phyloP scores from a whole-genome alignment of 2,888 invertebrate genomes.

The Archaeoteleia sp. region DNA sequence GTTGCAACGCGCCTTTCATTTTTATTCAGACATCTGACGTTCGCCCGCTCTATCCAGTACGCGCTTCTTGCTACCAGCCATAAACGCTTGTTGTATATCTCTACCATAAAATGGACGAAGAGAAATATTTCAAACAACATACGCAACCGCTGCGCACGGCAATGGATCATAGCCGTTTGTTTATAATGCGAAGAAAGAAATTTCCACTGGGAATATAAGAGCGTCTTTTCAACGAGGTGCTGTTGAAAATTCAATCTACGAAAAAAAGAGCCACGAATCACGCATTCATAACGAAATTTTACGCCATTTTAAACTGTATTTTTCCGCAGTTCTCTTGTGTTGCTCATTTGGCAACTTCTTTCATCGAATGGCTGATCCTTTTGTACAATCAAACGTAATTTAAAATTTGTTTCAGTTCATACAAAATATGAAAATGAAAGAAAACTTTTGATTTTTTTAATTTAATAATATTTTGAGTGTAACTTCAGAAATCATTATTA shows the following conservation, averaged over 20 bases:
- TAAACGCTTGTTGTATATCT: conserved; percentile 7
- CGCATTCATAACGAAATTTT: conserved; percentile 43
- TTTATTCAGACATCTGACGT: conserved; percentile 5
- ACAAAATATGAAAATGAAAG: too few species aligned
- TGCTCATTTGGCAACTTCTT: too few species aligned
- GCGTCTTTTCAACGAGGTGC: conserved; percentile 15
- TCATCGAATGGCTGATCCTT: too few species aligned
- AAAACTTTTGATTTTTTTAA: too few species aligned
- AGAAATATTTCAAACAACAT: conserved; percentile 27
- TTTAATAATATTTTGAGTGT: too few species aligned
- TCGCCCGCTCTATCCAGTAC: not conserved
- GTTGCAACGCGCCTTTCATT: not conserved
- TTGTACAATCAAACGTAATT: too few species aligned
- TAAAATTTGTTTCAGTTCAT: too few species aligned
- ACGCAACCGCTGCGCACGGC: not conserved
- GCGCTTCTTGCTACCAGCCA: not conserved
- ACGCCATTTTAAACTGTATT: conserved; percentile 35
- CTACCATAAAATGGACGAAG: conserved; percentile 21
- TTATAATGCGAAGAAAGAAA: conserved; percentile 31
- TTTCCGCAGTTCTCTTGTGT: conserved; percentile 20
- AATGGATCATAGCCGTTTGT: conserved; percentile 24
- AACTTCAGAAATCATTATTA: too few species aligned
- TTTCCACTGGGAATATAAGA: conserved; percentile 33
- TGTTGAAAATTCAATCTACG: conserved; percentile 35
- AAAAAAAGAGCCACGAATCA: conserved; percentile 28